A percentile compares a stretch with the other conserved stretches of the same genome.
phyloP scores from a whole-genome alignment of 2,113 vertebrate genomes.

The Notarius quadriscutis region DNA sequence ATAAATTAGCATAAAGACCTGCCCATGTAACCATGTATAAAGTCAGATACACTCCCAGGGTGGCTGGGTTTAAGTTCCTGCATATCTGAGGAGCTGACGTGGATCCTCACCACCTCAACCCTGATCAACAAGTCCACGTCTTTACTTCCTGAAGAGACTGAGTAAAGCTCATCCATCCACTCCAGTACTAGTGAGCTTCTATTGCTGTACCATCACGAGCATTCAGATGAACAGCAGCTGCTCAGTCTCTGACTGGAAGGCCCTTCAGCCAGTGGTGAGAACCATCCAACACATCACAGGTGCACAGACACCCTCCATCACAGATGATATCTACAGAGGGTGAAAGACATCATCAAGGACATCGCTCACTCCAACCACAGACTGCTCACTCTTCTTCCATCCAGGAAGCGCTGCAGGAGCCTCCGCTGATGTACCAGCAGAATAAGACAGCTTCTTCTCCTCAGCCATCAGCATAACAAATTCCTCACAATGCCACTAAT shows the following conservation, averaged over 20 bases:
- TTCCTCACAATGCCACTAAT: too few relatives aligned
- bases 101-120: not conserved
- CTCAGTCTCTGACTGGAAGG: not conserved
- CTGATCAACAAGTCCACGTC: not conserved
- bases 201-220: too few relatives aligned
- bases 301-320: not conserved
- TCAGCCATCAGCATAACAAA: too few relatives aligned
- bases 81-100: not conserved
- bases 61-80: not conserved
- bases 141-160: not conserved
- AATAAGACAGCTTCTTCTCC: too few relatives aligned
- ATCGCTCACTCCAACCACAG: not conserved
- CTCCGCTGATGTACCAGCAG: not conserved
- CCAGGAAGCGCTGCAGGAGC: not conserved
- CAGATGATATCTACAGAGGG: not conserved
- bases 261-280: not conserved
- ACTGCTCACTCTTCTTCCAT: not conserved
- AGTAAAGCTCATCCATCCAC: not conserved
- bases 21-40: not conserved
- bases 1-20: not conserved
- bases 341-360: not conserved
- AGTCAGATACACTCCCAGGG: not conserved
- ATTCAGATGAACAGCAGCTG: not conserved
- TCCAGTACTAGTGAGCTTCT: not conserved
- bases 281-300: not conserved